phyloP scores from a whole-genome alignment of 2,888 invertebrate genomes.

The Idaea straminata region DNA sequence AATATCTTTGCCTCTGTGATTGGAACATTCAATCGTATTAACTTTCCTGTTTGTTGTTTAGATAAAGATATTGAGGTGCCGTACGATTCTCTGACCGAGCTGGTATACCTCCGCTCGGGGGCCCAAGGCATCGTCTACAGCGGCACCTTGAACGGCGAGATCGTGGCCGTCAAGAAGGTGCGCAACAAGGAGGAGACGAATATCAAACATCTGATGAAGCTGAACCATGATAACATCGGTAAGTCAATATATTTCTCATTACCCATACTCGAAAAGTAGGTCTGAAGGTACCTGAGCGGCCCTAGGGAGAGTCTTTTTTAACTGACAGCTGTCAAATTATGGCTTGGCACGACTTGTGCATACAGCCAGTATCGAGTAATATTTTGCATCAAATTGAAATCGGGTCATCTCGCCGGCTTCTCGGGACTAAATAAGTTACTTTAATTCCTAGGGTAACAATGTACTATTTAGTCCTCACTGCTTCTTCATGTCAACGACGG shows the following conservation, averaged over 20 bases:
- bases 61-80: constrained; percentile 96
- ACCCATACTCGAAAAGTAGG: too few species aligned
- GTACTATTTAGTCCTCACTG: too few species aligned
- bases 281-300: too few species aligned
- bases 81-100: constrained; percentile 92
- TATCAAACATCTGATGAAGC: constrained; percentile 92
- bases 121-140: constrained; percentile 98
- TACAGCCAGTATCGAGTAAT: too few species aligned
- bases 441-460: too few species aligned
- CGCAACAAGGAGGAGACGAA: constrained; percentile 95
- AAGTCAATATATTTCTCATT: constrained; percentile 18
- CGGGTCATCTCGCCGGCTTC: too few species aligned
- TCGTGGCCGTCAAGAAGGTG: constrained; percentile 98
- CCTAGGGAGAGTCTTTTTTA: too few species aligned
- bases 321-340: too few species aligned
- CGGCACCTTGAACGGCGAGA: constrained; percentile 89
- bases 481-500: too few species aligned
- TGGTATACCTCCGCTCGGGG: constrained; percentile 96
- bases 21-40: background rate
- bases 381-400: too few species aligned
- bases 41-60: constrained; percentile 20
- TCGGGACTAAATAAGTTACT: too few species aligned
- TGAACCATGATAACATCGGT: constrained; percentile 96
- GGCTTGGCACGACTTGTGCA: too few species aligned
- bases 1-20: background rate